phyloP scores from a whole-genome alignment of 2,888 invertebrate species.

The Ischnus inquisitorius region DNA sequence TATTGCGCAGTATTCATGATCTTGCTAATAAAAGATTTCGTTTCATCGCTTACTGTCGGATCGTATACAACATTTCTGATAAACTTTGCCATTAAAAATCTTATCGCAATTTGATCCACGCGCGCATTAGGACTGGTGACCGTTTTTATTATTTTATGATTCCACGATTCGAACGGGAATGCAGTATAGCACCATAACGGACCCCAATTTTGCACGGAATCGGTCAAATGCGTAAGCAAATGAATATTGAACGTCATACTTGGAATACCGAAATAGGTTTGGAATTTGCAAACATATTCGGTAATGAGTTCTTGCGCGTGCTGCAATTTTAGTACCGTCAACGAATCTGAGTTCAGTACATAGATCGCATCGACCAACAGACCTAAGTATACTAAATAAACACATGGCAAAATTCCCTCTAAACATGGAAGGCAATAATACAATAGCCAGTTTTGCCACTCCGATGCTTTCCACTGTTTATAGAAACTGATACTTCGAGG shows the following conservation, averaged over 20 bases:
- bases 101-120: conserved; percentile 27
- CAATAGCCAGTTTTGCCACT: conserved; percentile 56
- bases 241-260: conserved; percentile 62
- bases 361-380: conserved; percentile 47
- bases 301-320: conserved; percentile 21
- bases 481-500: conserved; percentile 17
- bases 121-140: conserved; percentile 26
- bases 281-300: conserved; percentile 30
- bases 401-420: conserved; percentile 1
- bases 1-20: not conserved
- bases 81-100: too few species aligned
- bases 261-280: conserved; percentile 50
- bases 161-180: conserved; percentile 60
- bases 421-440: conserved; percentile 48
- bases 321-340: conserved; percentile 18
- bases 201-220: conserved; percentile 51
- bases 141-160: conserved; percentile 50
- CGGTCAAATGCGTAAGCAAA: conserved; percentile 37
- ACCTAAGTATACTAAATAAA: conserved; percentile 32
- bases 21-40: not conserved
- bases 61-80: not conserved
- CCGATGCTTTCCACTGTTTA: conserved; percentile 52
- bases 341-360: conserved; percentile 26
- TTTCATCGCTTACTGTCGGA: not conserved
- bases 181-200: conserved; percentile 53